Evolutionary conservation across 2,113 vertebrate genomes (phyloP).

Genomic region (Cyprinodon brontotheroides): DNA sequence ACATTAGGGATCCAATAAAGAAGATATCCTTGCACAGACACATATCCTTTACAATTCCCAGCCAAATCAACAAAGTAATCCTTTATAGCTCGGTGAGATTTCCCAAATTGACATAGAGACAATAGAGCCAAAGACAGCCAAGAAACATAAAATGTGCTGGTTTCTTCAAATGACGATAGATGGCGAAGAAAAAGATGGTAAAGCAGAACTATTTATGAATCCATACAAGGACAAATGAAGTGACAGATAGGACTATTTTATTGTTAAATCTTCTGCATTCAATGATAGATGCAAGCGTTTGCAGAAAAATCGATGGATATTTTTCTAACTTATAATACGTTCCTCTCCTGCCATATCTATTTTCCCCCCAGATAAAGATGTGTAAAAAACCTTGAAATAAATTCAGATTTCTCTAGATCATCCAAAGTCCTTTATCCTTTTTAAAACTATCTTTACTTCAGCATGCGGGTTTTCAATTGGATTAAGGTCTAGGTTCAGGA

Average conservation of each 20-base stretch:
- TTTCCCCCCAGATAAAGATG: neutral
- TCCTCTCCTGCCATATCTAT: neutral
- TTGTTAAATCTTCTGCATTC: constrained; percentile 7
- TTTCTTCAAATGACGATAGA: constrained; percentile 22
- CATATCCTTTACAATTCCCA: constrained; percentile 62
- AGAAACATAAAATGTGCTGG: constrained; percentile 19
- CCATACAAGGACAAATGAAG: constrained; percentile 32
- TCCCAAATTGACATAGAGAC: constrained; percentile 57
- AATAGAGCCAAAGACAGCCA: constrained; percentile 46
- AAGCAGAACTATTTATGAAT: constrained; percentile 15
- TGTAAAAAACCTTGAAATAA: neutral
- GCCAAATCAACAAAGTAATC: constrained; percentile 67
- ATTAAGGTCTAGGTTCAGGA: neutral
- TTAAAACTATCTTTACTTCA: neutral
- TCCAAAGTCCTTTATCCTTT: neutral
- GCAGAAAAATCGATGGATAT: constrained; percentile 18
- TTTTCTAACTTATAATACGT: neutral
- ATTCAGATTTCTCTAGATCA: neutral
- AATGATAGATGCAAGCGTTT: constrained; percentile 4
- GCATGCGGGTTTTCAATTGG: neutral
- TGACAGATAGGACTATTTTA: constrained; percentile 15
- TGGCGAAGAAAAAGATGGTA: constrained; percentile 34
- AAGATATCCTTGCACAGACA: constrained; percentile 40
- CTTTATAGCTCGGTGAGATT: constrained; percentile 53
- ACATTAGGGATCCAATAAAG: constrained; percentile 58